phyloP scores from a whole-genome alignment of 2,113 vertebrate species.

The Toxostoma redivivum region DNA sequence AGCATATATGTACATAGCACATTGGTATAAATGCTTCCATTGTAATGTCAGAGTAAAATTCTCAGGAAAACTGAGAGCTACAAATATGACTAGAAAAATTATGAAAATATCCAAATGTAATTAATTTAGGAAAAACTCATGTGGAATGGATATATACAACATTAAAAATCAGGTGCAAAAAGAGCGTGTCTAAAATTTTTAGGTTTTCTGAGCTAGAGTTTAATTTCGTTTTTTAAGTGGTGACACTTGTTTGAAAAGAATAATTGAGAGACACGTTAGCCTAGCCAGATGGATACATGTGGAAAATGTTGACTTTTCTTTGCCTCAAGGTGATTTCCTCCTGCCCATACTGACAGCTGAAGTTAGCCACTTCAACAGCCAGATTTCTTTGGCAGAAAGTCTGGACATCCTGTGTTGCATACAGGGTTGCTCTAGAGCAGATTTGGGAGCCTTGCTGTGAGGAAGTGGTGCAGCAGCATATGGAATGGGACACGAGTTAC shows the following conservation, averaged over 20 bases:
- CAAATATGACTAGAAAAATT: not conserved
- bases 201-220: not conserved
- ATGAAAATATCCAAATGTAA: not conserved
- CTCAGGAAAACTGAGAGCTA: not conserved
- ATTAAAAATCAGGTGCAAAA: not conserved
- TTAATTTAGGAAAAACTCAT: not conserved
- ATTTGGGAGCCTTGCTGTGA: not conserved
- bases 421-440: not conserved
- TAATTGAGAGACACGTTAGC: not conserved
- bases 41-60: not conserved
- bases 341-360: not conserved
- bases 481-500: accelerated
- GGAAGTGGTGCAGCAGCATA: not conserved
- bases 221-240: not conserved
- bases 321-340: not conserved
- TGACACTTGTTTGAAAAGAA: not conserved
- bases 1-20: not conserved
- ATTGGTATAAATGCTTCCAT: not conserved
- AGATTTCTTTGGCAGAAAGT: not conserved
- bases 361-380: not conserved
- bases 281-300: not conserved
- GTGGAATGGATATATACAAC: not conserved
- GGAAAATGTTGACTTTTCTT: constrained; percentile 4
- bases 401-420: not conserved
- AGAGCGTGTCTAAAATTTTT: not conserved